These are phyloP conservation scores for Trichomycterus rosablanca DNA, from an alignment of 2,113 vertebrate genomes.

Conservation along the genomic window DNA sequence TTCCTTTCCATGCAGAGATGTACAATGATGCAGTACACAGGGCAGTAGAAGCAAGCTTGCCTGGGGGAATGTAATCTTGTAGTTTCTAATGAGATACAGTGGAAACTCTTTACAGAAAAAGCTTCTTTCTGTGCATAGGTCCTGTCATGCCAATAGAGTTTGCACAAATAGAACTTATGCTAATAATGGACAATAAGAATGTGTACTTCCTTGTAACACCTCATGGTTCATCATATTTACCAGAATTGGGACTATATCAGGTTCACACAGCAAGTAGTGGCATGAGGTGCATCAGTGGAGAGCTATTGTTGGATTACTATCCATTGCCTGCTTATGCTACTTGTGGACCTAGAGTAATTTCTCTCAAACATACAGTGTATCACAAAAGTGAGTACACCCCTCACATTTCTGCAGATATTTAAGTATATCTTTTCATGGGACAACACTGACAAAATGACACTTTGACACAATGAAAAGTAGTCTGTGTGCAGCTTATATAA, in stretches of 20 bases:
- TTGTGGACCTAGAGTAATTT: slow-evolving; percentile 28
- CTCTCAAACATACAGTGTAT: slow-evolving; percentile 17
- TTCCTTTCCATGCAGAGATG: slow-evolving; percentile 30
- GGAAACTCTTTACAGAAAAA: slow-evolving; percentile 29
- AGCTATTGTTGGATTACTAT: slow-evolving; percentile 25
- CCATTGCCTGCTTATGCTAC: slow-evolving; percentile 19
- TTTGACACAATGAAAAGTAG: too few species aligned
- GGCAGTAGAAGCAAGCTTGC: slow-evolving; percentile 18
- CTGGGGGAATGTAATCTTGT: background rate
- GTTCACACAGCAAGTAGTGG: background rate
- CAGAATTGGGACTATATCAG: slow-evolving; percentile 19
- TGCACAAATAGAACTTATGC: slow-evolving; percentile 28
- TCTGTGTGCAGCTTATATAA: too few species aligned
- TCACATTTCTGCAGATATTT: too few species aligned
- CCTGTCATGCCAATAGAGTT: slow-evolving; percentile 28
- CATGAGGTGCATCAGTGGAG: slow-evolving; percentile 6
- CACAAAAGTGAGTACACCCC: too few species aligned
- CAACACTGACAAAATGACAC: too few species aligned
- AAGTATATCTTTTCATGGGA: too few species aligned
- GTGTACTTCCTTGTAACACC: slow-evolving; percentile 22
- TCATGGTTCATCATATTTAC: slow-evolving; percentile 13
- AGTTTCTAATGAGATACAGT: slow-evolving; percentile 19
- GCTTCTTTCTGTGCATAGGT: slow-evolving; percentile 23
- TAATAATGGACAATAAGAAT: slow-evolving; percentile 15
- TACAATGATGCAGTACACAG: slow-evolving; percentile 27